Percentiles rank a stretch among this genome's conserved stretches.
Conservation (phyloP, 2,888 invertebrate species). For the Brachynemurus nebulosus region DNA sequence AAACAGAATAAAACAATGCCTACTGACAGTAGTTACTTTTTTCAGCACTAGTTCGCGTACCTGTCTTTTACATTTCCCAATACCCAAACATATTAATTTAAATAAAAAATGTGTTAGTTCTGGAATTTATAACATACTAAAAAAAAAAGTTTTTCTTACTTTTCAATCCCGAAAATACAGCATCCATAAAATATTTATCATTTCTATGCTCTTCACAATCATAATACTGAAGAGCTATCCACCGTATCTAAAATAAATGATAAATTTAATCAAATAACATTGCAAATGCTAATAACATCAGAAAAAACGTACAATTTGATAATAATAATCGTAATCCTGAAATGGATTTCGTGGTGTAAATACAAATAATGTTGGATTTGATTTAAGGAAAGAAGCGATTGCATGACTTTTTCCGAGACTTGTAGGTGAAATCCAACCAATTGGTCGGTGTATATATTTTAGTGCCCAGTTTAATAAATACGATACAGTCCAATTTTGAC, state of each 20-base stretch:
- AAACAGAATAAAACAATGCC: too few relatives aligned
- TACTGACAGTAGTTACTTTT: too few relatives aligned
- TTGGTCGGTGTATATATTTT: slow-evolving; percentile 43
- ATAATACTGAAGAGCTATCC: slow-evolving; percentile 58
- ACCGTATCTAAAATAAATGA: slow-evolving; percentile 44
- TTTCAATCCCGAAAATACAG: background rate
- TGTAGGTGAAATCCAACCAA: slow-evolving; percentile 52
- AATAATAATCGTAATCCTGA: slow-evolving; percentile 46
- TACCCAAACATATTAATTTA: slow-evolving; percentile 1
- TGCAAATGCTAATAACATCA: background rate
- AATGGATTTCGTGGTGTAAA: slow-evolving; percentile 70
- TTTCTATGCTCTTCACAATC: slow-evolving; percentile 42
- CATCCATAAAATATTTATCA: slow-evolving; percentile 6
- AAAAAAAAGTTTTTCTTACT: slow-evolving; percentile 1
- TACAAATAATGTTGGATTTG: slow-evolving; percentile 57
- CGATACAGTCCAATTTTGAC: slow-evolving; percentile 32
- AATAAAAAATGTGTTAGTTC: background rate
- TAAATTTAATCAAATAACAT: slow-evolving; percentile 7
- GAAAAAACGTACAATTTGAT: slow-evolving; percentile 47
- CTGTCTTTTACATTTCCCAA: too few relatives aligned
- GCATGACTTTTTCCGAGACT: slow-evolving; percentile 44
- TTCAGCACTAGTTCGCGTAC: too few relatives aligned
- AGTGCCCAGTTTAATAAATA: slow-evolving; percentile 47
- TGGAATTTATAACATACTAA: too few relatives aligned
- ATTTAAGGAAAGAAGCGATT: slow-evolving; percentile 51